These are phyloP conservation scores for Epizoanthus rinbou DNA, from an alignment of 92 coral and sea anemone species.

Conservation along the genomic window DNA sequence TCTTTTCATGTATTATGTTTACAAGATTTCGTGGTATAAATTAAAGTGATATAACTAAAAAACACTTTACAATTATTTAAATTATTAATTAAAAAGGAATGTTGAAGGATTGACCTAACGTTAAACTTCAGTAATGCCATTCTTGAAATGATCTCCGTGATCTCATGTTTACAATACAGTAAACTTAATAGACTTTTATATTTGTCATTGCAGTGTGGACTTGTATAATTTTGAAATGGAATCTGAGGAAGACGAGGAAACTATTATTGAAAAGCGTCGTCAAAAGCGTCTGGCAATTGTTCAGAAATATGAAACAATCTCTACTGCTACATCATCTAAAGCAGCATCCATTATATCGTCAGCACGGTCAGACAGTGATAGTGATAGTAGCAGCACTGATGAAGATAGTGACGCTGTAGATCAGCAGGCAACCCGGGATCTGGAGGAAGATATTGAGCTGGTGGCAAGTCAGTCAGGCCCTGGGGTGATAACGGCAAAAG, in stretches of 20 bases:
- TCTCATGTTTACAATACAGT: no score
- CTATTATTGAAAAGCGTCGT: conserved; percentile 84
- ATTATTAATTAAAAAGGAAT: no score
- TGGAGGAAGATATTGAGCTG: conserved; percentile 71
- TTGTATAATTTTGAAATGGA: conserved; percentile 92
- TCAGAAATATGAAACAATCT: conserved; percentile 70
- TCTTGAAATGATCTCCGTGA: no score
- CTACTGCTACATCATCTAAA: conserved; percentile 57
- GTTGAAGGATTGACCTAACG: no score
- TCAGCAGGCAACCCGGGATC: conserved; percentile 74
- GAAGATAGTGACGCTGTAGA: conserved; percentile 80
- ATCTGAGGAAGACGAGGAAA: conserved; percentile 88
- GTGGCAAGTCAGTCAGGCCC: conserved; percentile 40
- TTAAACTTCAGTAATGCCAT: no score
- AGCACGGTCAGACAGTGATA: conserved; percentile 68
- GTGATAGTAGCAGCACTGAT: conserved; percentile 65
- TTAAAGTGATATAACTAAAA: no score
- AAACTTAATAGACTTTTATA: no score
- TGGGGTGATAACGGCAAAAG: conserved; percentile 16
- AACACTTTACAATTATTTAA: no score
- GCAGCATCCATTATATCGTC: conserved; percentile 80
- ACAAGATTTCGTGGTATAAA: no score
- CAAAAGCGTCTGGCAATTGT: conserved; percentile 84
- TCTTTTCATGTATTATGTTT: no score
- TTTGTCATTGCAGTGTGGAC: conserved; percentile 70